Evolutionary conservation across 2,888 invertebrate species (phyloP).

Genomic region (Philopedon plagiatum): DNA sequence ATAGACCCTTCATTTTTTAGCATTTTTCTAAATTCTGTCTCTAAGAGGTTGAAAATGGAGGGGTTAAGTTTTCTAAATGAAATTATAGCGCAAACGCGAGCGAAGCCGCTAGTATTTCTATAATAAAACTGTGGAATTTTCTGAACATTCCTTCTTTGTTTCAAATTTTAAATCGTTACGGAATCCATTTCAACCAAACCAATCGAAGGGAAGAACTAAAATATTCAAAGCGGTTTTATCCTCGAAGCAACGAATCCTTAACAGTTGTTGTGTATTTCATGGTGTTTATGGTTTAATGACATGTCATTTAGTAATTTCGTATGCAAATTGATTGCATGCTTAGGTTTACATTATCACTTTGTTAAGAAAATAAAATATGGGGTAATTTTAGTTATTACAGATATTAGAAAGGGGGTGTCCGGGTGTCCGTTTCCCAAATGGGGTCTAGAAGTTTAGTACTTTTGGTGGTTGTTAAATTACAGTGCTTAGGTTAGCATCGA

Average conservation of each 20-base stretch:
- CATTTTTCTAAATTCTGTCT: no score
- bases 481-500: background rate
- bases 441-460: background rate
- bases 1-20: no score
- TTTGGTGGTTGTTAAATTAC: background rate
- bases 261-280: constrained; percentile 60
- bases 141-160: no score
- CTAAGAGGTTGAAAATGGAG: no score
- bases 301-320: constrained; percentile 59
- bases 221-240: constrained; percentile 53
- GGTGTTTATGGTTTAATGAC: constrained; percentile 54
- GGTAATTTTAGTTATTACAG: constrained; percentile 9
- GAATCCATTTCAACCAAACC: constrained; percentile 19
- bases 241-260: constrained; percentile 58
- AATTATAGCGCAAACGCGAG: no score
- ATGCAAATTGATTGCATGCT: constrained; percentile 63
- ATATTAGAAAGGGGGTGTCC: background rate
- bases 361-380: constrained; percentile 23
- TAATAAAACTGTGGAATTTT: no score
- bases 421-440: background rate
- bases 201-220: constrained; percentile 18
- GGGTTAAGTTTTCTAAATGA: no score
- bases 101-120: no score
- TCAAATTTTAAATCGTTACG: constrained; percentile 11
- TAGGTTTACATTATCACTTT: constrained; percentile 55